phyloP scores from a whole-genome alignment of 2,888 invertebrate genomes.

The Rhorus exstirpatorius region DNA sequence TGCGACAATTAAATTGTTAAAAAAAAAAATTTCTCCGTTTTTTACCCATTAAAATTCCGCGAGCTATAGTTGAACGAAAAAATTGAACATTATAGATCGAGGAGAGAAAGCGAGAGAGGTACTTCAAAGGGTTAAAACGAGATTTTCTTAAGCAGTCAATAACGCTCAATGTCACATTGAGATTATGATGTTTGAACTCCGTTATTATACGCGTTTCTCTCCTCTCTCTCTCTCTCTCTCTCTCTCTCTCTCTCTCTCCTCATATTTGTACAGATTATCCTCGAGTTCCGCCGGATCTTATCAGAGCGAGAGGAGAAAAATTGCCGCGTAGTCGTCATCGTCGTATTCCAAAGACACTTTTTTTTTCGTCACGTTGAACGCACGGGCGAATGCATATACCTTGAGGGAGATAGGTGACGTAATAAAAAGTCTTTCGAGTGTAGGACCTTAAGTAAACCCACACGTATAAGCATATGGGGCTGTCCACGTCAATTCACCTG shows the following conservation, averaged over 20 bases:
- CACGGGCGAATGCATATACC: slow-evolving; percentile 30
- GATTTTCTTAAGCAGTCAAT: slow-evolving; percentile 64
- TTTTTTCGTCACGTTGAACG: slow-evolving; percentile 16
- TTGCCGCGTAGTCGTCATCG: slow-evolving; percentile 60
- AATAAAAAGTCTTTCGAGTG: slow-evolving; percentile 10
- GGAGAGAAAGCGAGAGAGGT: not conserved
- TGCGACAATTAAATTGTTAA: no score
- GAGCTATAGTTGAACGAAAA: no score
- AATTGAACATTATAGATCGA: no score
- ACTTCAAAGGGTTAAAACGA: slow-evolving; percentile 36
- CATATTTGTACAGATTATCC: slow-evolving; percentile 73
- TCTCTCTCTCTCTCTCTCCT: slow-evolving; percentile 30
- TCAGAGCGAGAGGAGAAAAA: slow-evolving; percentile 53
- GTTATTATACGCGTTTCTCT: slow-evolving; percentile 62
- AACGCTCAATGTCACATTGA: slow-evolving; percentile 76
- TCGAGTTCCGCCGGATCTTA: slow-evolving; percentile 72
- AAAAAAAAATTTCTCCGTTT: no score
- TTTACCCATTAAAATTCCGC: no score
- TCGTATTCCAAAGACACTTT: slow-evolving; percentile 45
- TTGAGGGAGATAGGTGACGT: slow-evolving; percentile 17
- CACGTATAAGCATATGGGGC: not conserved
- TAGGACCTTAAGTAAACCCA: not conserved
- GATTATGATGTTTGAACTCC: slow-evolving; percentile 75
- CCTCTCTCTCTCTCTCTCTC: slow-evolving; percentile 37
- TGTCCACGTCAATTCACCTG: no score